These are phyloP conservation scores for Dipus sagitta DNA, from an alignment of 2,797 vertebrate genomes.

Conservation along the genomic window DNA sequence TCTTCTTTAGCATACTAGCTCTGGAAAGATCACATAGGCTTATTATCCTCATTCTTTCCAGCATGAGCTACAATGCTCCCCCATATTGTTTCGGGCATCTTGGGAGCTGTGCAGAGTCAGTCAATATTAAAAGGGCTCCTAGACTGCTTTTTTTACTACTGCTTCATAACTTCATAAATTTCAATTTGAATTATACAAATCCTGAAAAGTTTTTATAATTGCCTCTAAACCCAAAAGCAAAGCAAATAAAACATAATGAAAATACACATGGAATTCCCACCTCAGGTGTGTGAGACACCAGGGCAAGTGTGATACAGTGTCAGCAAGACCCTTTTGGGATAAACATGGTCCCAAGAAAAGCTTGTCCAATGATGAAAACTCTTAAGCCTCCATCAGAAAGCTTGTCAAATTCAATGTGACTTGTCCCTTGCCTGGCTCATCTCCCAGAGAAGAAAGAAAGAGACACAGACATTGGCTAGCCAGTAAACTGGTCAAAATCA, in stretches of 20 bases:
- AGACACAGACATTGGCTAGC: background rate
- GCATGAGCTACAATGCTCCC: background rate
- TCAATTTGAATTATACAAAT: conserved; percentile 54
- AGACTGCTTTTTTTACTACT: conserved; percentile 11
- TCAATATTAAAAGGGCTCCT: background rate
- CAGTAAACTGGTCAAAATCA: background rate
- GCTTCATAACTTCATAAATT: conserved; percentile 31
- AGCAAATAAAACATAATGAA: background rate
- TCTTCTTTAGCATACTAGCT: background rate
- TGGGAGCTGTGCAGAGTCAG: background rate
- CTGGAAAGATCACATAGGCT: background rate
- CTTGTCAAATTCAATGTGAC: background rate
- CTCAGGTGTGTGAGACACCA: background rate
- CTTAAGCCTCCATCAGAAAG: conserved; percentile 21
- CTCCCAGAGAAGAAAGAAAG: conserved; percentile 37
- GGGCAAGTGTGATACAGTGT: background rate
- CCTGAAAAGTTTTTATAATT: conserved; percentile 23
- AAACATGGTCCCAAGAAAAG: background rate
- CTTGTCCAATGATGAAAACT: background rate
- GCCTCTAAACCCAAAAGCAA: conserved; percentile 39
- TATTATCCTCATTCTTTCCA: background rate
- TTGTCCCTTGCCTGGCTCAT: background rate
- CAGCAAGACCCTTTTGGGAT: background rate
- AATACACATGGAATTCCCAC: background rate
- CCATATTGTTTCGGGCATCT: background rate